Evolutionary conservation across 2,113 vertebrate genomes (phyloP).

Genomic region (Garra rufa): DNA sequence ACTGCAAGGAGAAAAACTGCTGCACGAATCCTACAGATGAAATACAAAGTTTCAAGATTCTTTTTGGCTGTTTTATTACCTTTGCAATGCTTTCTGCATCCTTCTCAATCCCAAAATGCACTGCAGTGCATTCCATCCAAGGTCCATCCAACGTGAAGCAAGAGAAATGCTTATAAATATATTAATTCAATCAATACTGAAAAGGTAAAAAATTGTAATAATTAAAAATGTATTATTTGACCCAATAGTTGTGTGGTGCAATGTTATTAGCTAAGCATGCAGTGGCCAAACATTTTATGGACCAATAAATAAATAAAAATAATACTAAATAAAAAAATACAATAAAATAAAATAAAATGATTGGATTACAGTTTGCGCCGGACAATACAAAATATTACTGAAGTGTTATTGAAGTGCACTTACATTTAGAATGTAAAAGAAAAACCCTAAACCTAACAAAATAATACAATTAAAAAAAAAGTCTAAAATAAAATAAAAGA

Average conservation of each 20-base stretch:
- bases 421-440: too few relatives aligned
- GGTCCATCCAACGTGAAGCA: not conserved
- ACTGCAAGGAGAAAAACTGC: not conserved
- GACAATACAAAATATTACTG: too few relatives aligned
- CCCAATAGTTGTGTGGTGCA: not conserved
- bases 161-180: not conserved
- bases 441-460: too few relatives aligned
- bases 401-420: too few relatives aligned
- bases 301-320: too few relatives aligned
- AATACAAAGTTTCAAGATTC: too few relatives aligned
- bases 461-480: too few relatives aligned
- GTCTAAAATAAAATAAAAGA: too few relatives aligned
- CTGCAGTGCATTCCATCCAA: not conserved
- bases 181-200: not conserved
- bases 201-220: too few relatives aligned
- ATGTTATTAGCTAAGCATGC: not conserved
- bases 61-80: not conserved
- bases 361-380: too few relatives aligned
- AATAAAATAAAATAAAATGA: not conserved
- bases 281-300: not conserved
- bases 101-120: not conserved
- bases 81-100: not conserved
- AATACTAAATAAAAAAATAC: too few relatives aligned
- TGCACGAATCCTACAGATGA: not conserved
- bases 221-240: not conserved